A percentile compares a stretch with the other conserved stretches of the same genome.
phyloP scores from a whole-genome alignment of 2,797 vertebrate genomes.

The Anabas testudineus region DNA sequence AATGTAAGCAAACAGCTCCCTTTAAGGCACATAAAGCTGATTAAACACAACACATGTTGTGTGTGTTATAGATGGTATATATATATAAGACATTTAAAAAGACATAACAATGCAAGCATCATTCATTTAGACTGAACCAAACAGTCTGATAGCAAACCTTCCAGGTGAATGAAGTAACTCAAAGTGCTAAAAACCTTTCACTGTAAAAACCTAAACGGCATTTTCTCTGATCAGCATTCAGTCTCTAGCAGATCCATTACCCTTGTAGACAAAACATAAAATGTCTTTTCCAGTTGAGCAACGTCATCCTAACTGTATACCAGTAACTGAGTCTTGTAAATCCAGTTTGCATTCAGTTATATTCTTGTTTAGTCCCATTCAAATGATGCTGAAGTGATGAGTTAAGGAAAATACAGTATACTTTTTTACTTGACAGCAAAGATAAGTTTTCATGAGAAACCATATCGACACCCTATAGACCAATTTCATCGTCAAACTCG shows the following conservation, averaged over 20 bases:
- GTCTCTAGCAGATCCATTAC: constrained; percentile 56
- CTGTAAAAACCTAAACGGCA: constrained; percentile 36
- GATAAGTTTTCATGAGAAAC: constrained; percentile 40
- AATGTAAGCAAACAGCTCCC: constrained; percentile 52
- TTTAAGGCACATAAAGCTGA: constrained; percentile 73
- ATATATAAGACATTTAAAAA: constrained; percentile 48
- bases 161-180: constrained; percentile 58
- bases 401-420: constrained; percentile 54
- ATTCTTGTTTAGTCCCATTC: constrained; percentile 61
- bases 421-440: constrained; percentile 62
- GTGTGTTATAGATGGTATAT: constrained; percentile 38
- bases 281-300: constrained; percentile 72
- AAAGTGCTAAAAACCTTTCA: constrained; percentile 77
- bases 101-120: constrained; percentile 36
- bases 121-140: constrained; percentile 53
- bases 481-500: constrained; percentile 89
- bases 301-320: constrained; percentile 50
- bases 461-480: constrained; percentile 80
- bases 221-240: constrained; percentile 19
- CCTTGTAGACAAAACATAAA: constrained; percentile 46
- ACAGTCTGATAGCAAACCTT: constrained; percentile 56
- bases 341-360: constrained; percentile 62
- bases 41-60: constrained; percentile 29
- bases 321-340: constrained; percentile 36
- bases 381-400: constrained; percentile 35